A percentile compares a stretch with the other conserved stretches of the same genome.
phyloP scores from a whole-genome alignment of 2,888 invertebrate species.

The Tigriopus californicus region DNA sequence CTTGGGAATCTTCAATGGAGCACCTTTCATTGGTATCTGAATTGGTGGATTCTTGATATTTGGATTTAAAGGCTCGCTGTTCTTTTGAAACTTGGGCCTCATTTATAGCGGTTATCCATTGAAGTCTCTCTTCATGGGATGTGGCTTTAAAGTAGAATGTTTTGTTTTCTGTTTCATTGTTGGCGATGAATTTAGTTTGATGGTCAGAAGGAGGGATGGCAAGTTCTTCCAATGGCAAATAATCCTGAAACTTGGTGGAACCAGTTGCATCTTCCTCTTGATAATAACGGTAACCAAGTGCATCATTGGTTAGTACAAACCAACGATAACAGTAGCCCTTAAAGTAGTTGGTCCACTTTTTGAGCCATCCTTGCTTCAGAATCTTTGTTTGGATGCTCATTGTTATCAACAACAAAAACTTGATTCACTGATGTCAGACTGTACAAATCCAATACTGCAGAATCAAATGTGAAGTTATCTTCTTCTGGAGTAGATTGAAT shows the following conservation, averaged over 20 bases:
- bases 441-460: no score
- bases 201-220: constrained; percentile 88
- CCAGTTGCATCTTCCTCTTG: constrained; percentile 94
- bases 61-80: constrained; percentile 35
- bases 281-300: constrained; percentile 88
- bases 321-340: constrained; percentile 94
- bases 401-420: no score
- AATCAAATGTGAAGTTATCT: no score
- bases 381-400: no score
- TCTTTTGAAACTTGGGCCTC: constrained; percentile 87
- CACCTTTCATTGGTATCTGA: constrained; percentile 35
- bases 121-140: constrained; percentile 84
- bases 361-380: constrained; percentile 87
- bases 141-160: constrained; percentile 80
- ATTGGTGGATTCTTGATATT: not conserved
- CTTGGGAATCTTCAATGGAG: constrained; percentile 38
- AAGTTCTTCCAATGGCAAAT: no score
- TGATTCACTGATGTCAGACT: no score
- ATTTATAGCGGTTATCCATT: constrained; percentile 94
- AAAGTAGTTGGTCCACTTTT: constrained; percentile 98
- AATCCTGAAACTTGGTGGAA: no score
- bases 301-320: constrained; percentile 95
- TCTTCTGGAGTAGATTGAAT: no score
- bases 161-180: constrained; percentile 61
- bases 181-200: constrained; percentile 30